A percentile compares a stretch with the other conserved stretches of the same genome.
These are phyloP conservation scores for Trachymyrmex cornetzi DNA, from an alignment of 1,140 invertebrate species.

Conservation along the genomic window DNA sequence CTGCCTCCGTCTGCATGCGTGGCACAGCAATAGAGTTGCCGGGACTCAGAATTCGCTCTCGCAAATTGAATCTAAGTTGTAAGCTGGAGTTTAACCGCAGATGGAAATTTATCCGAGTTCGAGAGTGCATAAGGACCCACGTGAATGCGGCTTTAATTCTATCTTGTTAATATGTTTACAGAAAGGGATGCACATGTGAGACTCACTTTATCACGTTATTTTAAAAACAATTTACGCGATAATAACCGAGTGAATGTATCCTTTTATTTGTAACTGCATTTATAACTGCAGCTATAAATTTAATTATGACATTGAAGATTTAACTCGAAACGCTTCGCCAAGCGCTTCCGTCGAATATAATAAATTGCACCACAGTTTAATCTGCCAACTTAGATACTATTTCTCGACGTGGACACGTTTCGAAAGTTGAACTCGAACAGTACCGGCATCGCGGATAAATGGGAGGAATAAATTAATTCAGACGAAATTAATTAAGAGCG, in stretches of 20 bases:
- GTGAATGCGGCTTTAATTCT: neutral
- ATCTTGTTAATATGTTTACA: neutral
- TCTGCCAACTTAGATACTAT: neutral
- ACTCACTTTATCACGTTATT: neutral
- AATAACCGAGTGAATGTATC: neutral
- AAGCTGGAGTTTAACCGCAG: constrained; percentile 33
- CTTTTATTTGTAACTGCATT: neutral
- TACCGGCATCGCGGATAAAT: neutral
- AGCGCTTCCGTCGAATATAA: neutral
- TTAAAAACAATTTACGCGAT: neutral
- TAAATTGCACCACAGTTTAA: constrained; percentile 28
- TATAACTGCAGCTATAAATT: neutral
- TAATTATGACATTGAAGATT: neutral
- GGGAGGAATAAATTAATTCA: constrained; percentile 44
- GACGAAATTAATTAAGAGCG: constrained; percentile 51
- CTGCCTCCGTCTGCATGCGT: constrained; percentile 10
- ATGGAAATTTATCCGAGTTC: constrained; percentile 48
- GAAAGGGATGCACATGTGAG: neutral
- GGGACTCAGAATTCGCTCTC: constrained; percentile 21
- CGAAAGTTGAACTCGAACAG: constrained; percentile 39
- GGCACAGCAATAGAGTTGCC: constrained; percentile 36
- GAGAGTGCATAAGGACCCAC: neutral
- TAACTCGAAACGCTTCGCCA: neutral
- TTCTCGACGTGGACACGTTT: constrained; percentile 20
- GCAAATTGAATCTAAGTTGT: constrained; percentile 57